These are phyloP conservation scores for Agrilus planipennis DNA, from an alignment of 1,140 invertebrate genomes.

Conservation along the genomic window DNA sequence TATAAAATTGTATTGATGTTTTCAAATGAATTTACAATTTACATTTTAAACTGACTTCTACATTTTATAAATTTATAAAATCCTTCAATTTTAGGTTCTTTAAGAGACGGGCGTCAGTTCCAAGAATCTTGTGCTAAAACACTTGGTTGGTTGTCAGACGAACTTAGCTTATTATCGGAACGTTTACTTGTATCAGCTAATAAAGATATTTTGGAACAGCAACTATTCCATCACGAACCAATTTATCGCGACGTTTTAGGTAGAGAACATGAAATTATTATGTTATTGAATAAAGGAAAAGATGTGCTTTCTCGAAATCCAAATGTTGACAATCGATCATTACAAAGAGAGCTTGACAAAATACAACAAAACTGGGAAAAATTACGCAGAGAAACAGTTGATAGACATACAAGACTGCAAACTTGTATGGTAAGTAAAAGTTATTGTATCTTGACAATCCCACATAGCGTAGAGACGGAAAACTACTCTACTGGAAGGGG, in stretches of 20 bases:
- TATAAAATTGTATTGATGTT: too few species aligned
- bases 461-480: too few species aligned
- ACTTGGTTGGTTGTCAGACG: conserved; percentile 75
- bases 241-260: conserved; percentile 78
- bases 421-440: conserved; percentile 51
- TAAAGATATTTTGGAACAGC: conserved; percentile 67
- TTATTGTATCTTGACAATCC: too few species aligned
- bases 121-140: conserved; percentile 75
- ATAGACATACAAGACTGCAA: conserved; percentile 72
- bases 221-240: conserved; percentile 78
- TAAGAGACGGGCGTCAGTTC: conserved; percentile 75
- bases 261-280: conserved; percentile 87
- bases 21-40: not conserved
- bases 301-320: conserved; percentile 54
- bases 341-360: conserved; percentile 65
- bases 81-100: too few species aligned
- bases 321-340: conserved; percentile 40
- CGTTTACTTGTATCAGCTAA: conserved; percentile 78
- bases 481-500: too few species aligned
- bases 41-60: not conserved
- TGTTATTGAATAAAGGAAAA: conserved; percentile 83
- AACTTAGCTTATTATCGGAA: conserved; percentile 61
- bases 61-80: too few species aligned
- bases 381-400: conserved; percentile 71
- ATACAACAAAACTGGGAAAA: conserved; percentile 85